Percentiles rank a stretch among this genome's conserved stretches.
Conservation (phyloP, 2,888 invertebrate genomes). For the Nomada ferruginata region DNA sequence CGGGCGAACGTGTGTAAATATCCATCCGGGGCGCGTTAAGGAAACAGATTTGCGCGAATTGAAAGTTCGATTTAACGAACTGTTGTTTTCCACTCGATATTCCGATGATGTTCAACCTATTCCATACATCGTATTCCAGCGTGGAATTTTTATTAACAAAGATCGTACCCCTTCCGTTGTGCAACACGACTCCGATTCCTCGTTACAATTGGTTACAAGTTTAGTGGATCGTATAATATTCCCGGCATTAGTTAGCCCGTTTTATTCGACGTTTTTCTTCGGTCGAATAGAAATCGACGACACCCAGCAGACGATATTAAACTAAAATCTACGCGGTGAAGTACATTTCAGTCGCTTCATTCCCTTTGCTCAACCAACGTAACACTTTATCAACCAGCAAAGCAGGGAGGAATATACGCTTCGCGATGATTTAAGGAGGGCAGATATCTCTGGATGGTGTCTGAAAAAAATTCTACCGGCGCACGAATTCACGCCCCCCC, state of each 20-base stretch:
- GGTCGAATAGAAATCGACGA: too few species aligned
- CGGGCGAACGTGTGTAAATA: not conserved
- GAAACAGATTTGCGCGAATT: not conserved
- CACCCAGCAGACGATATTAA: too few species aligned
- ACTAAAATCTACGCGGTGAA: too few species aligned
- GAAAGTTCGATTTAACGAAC: slow-evolving; percentile 8
- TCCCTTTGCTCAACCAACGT: not conserved
- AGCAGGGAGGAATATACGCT: not conserved
- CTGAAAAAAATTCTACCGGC: slow-evolving; percentile 17
- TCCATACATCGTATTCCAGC: not conserved
- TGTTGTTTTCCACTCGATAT: not conserved
- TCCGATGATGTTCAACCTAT: not conserved
- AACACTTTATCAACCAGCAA: slow-evolving; percentile 8
- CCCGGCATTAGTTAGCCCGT: too few species aligned
- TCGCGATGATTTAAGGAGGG: slow-evolving; percentile 8
- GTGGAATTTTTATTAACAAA: not conserved
- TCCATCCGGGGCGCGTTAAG: not conserved
- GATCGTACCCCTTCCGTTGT: not conserved
- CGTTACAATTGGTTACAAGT: too few species aligned
- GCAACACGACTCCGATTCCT: too few species aligned
- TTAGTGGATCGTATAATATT: too few species aligned
- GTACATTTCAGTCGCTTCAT: not conserved
- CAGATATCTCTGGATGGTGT: not conserved
- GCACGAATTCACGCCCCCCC: not conserved
- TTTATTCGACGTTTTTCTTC: too few species aligned